Conservation (phyloP, 2,113 vertebrate species). For the Capreolus pygargus region DNA sequence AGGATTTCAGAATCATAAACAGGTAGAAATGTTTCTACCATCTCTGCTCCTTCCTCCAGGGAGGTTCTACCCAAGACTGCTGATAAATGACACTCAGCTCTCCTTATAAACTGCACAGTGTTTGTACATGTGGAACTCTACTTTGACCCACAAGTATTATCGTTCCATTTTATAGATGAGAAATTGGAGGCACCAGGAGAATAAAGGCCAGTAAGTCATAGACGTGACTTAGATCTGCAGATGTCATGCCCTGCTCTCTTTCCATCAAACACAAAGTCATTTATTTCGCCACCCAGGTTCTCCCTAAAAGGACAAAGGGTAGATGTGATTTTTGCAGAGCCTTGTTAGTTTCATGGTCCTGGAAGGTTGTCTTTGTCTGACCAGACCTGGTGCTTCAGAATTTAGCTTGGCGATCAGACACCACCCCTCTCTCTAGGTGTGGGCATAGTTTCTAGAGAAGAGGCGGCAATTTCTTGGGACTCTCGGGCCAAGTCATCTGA, state of each 20-base stretch:
- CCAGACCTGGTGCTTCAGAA: background rate
- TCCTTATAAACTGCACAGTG: background rate
- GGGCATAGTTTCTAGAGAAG: accelerated
- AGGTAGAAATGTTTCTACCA: background rate
- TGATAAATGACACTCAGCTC: background rate
- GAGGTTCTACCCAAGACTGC: too few relatives aligned
- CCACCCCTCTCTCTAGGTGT: background rate
- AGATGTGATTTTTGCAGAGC: background rate
- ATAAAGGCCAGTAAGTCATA: background rate
- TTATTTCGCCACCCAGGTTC: background rate
- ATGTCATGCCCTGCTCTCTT: background rate
- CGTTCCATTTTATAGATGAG: background rate
- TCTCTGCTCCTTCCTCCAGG: too few relatives aligned
- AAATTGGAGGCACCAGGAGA: background rate
- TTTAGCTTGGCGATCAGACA: background rate
- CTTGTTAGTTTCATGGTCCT: background rate
- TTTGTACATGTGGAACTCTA: accelerated
- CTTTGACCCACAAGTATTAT: background rate
- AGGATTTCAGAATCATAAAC: background rate
- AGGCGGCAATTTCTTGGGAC: background rate
- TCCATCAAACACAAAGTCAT: background rate
- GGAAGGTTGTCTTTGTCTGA: background rate
- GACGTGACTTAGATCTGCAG: background rate
- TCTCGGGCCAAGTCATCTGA: background rate
- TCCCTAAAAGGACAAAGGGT: background rate